phyloP scores from a whole-genome alignment of 2,797 vertebrate genomes.

The Yasuhikotakia modesta region DNA sequence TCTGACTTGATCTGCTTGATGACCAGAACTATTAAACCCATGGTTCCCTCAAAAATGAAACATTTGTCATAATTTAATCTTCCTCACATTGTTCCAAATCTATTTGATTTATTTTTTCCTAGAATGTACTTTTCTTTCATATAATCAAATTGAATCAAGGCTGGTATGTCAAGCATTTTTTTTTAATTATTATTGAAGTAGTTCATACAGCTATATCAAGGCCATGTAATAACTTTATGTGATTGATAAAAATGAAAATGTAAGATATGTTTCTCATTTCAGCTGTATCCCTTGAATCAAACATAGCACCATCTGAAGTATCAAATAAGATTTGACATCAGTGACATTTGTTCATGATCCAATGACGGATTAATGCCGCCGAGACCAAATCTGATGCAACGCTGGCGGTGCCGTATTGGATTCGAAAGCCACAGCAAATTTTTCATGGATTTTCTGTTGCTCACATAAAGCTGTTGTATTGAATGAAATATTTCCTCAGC shows the following conservation, averaged over 20 bases:
- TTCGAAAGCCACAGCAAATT: background rate
- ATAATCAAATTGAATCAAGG: background rate
- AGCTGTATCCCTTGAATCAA: too few species aligned
- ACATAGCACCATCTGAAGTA: too few species aligned
- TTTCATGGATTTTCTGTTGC: background rate
- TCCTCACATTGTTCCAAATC: background rate
- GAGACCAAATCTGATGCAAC: background rate
- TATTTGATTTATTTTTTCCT: background rate
- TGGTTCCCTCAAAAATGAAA: background rate
- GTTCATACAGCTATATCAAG: too few species aligned
- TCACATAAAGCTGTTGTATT: background rate
- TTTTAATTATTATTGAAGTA: too few species aligned
- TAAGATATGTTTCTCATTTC: too few species aligned
- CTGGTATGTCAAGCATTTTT: background rate
- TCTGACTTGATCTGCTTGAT: constrained; percentile 26
- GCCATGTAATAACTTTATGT: too few species aligned
- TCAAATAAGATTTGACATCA: too few species aligned
- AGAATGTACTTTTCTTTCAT: background rate
- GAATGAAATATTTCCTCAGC: background rate
- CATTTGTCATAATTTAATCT: constrained; percentile 8
- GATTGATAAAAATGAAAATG: too few species aligned
- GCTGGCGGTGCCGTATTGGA: background rate
- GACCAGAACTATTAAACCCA: background rate
- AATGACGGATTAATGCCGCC: too few species aligned
- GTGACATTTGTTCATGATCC: too few species aligned